Evolutionary conservation across 1,140 invertebrate genomes (phyloP).

Genomic region (Doryteuthis pealeii): DNA sequence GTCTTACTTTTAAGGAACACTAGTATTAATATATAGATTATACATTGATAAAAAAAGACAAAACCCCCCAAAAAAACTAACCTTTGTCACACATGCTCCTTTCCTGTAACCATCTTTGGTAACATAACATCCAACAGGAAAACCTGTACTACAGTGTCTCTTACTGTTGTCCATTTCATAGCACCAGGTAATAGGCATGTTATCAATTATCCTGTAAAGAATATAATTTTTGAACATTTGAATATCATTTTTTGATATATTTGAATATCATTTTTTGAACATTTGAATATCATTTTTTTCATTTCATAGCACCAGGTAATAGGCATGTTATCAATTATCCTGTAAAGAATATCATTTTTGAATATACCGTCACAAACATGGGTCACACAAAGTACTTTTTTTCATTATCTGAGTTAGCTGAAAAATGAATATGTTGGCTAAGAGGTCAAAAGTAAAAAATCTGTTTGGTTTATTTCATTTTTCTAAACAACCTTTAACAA

Average conservation of each 20-base stretch:
- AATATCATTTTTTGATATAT: too few species aligned
- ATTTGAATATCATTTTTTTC: too few species aligned
- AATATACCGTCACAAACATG: too few species aligned
- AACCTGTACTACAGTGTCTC: slow-evolving; percentile 88
- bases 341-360: slow-evolving; percentile 32
- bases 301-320: slow-evolving; percentile 87
- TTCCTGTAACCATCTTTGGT: slow-evolving; percentile 65
- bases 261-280: too few species aligned
- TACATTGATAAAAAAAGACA: neutral
- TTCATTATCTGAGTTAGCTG: too few species aligned
- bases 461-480: too few species aligned
- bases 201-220: slow-evolving; percentile 71
- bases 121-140: slow-evolving; percentile 96
- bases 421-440: too few species aligned
- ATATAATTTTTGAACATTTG: neutral
- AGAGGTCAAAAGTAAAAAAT: too few species aligned
- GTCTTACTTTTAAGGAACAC: too few species aligned
- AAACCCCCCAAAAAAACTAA: slow-evolving; percentile 33
- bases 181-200: slow-evolving; percentile 95
- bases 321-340: slow-evolving; percentile 89
- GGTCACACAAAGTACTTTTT: too few species aligned
- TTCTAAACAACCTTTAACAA: too few species aligned
- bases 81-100: slow-evolving; percentile 56
- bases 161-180: slow-evolving; percentile 78
- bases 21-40: too few species aligned